Conservation (phyloP, 2,888 invertebrate genomes). For the Callimorpha dominula region DNA sequence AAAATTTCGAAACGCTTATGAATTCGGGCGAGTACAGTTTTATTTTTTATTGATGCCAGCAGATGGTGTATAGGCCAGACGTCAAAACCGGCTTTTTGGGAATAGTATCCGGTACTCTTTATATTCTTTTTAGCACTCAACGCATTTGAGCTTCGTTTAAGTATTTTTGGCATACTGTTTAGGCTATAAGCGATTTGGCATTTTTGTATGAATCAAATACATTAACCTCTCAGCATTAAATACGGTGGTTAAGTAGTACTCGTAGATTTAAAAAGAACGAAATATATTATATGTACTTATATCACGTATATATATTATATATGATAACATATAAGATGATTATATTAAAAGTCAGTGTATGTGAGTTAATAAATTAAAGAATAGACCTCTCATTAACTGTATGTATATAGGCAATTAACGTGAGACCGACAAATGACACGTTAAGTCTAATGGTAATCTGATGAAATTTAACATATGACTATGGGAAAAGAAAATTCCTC, state of each 20-base stretch:
- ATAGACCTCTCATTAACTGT: no score
- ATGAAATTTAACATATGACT: no score
- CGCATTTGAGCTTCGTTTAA: not conserved
- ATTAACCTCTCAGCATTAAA: no score
- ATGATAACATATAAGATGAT: no score
- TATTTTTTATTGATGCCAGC: constrained; percentile 37
- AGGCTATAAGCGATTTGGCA: not conserved
- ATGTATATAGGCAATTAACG: no score
- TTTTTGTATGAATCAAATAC: not conserved
- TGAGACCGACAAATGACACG: no score
- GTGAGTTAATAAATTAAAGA: no score
- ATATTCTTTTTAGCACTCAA: constrained; percentile 25
- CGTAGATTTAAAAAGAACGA: not conserved
- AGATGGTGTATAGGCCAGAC: constrained; percentile 44
- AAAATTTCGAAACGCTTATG: constrained; percentile 22
- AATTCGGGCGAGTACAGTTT: constrained; percentile 24
- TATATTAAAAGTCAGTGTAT: no score
- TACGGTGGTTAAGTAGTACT: not conserved
- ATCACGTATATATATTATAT: no score
- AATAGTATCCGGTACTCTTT: constrained; percentile 48
- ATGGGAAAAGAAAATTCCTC: no score
- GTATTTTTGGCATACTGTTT: constrained; percentile 14
- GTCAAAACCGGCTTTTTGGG: constrained; percentile 49
- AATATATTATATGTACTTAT: no score
- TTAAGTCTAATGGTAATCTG: no score